phyloP scores from a whole-genome alignment of 2,888 invertebrate genomes.

The Orthonevra nobilis region DNA sequence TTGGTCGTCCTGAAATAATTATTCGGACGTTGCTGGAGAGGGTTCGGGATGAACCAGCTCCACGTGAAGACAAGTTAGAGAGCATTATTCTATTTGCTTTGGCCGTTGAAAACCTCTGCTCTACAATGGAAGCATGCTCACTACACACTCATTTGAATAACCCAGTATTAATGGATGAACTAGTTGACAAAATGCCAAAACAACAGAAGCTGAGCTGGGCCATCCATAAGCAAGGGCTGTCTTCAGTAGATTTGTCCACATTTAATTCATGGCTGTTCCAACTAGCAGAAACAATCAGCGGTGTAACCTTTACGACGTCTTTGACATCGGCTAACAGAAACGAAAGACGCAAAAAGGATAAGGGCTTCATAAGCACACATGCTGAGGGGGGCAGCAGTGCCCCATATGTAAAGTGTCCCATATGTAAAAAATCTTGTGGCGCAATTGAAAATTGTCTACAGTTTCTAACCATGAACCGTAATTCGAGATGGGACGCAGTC shows the following conservation, averaged over 20 bases:
- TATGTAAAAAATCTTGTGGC: not conserved
- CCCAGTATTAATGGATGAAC: slow-evolving; percentile 16
- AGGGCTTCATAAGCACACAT: not conserved
- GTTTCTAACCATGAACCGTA: not conserved
- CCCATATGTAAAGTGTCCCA: not conserved
- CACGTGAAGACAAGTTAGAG: slow-evolving; percentile 17
- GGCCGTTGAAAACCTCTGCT: slow-evolving; percentile 3
- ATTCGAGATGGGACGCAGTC: slow-evolving; percentile 2
- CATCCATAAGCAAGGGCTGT: not conserved
- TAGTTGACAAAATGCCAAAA: slow-evolving; percentile 18
- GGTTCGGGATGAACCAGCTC: not conserved
- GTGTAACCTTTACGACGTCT: not conserved
- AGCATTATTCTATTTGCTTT: slow-evolving; percentile 8
- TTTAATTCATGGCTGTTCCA: slow-evolving; percentile 21
- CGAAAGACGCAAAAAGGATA: not conserved
- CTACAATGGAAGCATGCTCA: slow-evolving; percentile 6
- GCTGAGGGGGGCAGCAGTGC: not conserved
- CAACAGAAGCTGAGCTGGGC: slow-evolving; percentile 19
- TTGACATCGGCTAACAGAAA: not conserved
- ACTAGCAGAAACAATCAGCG: slow-evolving; percentile 11
- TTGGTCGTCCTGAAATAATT: not conserved
- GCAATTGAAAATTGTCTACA: not conserved
- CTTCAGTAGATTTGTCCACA: not conserved
- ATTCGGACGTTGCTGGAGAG: not conserved
- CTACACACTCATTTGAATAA: slow-evolving; percentile 11